Evolutionary conservation across 2,113 vertebrate species (phyloP).

Genomic region (Phocoena sinus): DNA sequence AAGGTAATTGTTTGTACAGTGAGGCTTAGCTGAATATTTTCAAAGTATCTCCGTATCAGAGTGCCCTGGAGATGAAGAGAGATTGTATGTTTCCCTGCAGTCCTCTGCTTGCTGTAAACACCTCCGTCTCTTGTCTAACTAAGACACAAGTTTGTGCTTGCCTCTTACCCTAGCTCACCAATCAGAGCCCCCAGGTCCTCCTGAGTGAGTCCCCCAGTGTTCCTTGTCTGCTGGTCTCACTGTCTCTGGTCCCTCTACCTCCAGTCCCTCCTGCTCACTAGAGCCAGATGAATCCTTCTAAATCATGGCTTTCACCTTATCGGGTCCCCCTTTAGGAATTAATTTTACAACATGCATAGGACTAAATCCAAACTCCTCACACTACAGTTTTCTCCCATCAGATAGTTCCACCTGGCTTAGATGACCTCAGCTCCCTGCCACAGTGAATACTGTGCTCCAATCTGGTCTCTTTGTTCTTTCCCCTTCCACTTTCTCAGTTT

Average conservation of each 20-base stretch:
- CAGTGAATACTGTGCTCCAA: not conserved
- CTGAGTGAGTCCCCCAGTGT: not conserved
- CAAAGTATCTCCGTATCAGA: not conserved
- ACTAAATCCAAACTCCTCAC: not conserved
- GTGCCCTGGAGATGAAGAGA: not conserved
- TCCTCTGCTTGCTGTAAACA: not conserved
- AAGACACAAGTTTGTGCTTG: not conserved
- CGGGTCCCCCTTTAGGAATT: not conserved
- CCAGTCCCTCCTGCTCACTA: not conserved
- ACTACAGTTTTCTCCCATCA: not conserved
- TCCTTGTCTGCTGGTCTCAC: not conserved
- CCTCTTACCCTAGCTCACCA: not conserved
- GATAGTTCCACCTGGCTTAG: not conserved
- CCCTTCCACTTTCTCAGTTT: not conserved
- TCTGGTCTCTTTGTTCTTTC: not conserved
- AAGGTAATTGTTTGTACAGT: not conserved
- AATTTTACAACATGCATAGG: not conserved
- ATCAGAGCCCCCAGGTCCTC: not conserved
- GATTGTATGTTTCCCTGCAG: not conserved
- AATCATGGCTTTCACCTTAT: not conserved
- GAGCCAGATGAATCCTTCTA: not conserved
- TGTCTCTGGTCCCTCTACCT: not conserved
- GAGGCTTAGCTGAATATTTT: not conserved
- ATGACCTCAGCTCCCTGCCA: not conserved
- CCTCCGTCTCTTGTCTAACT: not conserved